Percentiles rank a stretch among this genome's conserved stretches.
These are phyloP conservation scores for Neoascia interrupta DNA, from an alignment of 2,888 invertebrate genomes.

Conservation along the genomic window DNA sequence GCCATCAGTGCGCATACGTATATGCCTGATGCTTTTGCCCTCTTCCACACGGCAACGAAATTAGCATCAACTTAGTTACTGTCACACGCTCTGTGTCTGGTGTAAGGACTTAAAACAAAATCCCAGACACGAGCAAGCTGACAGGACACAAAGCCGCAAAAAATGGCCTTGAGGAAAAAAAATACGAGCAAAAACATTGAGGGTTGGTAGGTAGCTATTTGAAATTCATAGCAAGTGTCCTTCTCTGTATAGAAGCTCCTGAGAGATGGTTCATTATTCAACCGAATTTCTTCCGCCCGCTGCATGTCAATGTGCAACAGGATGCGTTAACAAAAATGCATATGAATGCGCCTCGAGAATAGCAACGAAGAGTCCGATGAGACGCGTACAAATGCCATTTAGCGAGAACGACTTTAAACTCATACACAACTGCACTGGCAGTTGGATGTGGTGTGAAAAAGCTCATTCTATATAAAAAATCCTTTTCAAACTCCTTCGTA, in stretches of 20 bases:
- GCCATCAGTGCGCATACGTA: neutral
- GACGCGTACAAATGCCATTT: constrained; percentile 50
- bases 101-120: neutral
- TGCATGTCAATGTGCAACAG: constrained; percentile 33
- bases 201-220: too few species aligned
- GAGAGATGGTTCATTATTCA: constrained; percentile 60
- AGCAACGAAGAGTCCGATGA: constrained; percentile 18
- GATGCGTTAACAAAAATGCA: constrained; percentile 47
- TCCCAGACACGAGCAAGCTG: neutral
- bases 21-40: neutral
- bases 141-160: constrained; percentile 8
- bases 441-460: constrained; percentile 39
- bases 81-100: constrained; percentile 16
- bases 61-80: constrained; percentile 50
- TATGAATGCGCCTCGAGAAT: constrained; percentile 21
- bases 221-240: constrained; percentile 56
- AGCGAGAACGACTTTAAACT: constrained; percentile 39
- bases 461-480: constrained; percentile 40
- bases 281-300: constrained; percentile 36
- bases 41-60: constrained; percentile 20
- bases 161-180: neutral
- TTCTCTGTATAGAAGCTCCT: too few species aligned
- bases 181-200: constrained; percentile 1
- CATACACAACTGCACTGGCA: too few species aligned
- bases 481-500: constrained; percentile 48